Percentiles rank a stretch among this genome's conserved stretches.
phyloP scores from a whole-genome alignment of 2,797 vertebrate genomes.

The Propithecus perrieri region DNA sequence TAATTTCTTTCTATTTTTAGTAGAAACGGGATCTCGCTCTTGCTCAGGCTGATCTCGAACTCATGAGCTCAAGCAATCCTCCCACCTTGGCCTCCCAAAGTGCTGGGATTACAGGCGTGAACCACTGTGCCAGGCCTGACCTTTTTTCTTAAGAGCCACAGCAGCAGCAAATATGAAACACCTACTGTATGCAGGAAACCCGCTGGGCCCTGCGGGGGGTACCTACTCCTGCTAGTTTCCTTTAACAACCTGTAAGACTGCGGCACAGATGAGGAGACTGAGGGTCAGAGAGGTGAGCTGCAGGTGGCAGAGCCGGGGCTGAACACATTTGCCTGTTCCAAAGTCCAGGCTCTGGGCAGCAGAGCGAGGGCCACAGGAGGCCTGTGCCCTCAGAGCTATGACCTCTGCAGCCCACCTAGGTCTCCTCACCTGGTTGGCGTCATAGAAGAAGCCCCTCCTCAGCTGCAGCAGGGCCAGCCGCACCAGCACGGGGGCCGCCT shows the following conservation, averaged over 20 bases:
- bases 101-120: background rate
- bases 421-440: slow-evolving; percentile 92
- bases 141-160: background rate
- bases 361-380: rapidly evolving
- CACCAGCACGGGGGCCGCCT: slow-evolving; percentile 88
- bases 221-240: background rate
- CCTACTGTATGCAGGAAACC: background rate
- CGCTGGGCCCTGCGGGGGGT: background rate
- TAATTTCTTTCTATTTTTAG: background rate
- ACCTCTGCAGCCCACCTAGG: rapidly evolving
- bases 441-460: slow-evolving; percentile 91
- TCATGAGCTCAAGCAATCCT: background rate
- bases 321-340: background rate
- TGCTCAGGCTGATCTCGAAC: background rate
- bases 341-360: background rate
- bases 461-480: slow-evolving; percentile 94
- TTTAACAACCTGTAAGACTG: rapidly evolving
- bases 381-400: background rate
- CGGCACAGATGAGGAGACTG: background rate
- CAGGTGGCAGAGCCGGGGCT: background rate
- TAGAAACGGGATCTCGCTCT: background rate
- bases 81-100: background rate
- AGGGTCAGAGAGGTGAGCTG: background rate
- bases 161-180: background rate
- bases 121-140: background rate